A percentile compares a stretch with the other conserved stretches of the same genome.
Conservation (phyloP, 1,140 invertebrate species). For the Bombus soroeensis region DNA sequence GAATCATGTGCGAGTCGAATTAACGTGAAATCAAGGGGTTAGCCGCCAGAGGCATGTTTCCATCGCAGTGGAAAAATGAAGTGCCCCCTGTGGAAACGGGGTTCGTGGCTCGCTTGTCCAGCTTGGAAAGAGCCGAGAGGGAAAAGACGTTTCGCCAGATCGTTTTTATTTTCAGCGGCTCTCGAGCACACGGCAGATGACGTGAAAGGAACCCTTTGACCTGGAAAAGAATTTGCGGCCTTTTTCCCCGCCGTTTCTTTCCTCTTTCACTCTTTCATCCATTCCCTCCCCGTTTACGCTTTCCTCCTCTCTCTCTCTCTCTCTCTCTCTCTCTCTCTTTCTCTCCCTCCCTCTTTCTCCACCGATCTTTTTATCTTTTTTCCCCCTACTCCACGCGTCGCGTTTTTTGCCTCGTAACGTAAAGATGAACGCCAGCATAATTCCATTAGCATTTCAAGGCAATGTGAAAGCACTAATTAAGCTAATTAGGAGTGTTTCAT, state of each 20-base stretch:
- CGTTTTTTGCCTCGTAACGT: slow-evolving; percentile 31
- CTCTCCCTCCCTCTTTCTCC: not conserved
- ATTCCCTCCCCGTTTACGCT: too few species aligned
- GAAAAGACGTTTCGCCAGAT: slow-evolving; percentile 45
- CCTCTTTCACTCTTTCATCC: not conserved
- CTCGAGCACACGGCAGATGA: slow-evolving; percentile 60
- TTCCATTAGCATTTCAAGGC: slow-evolving; percentile 55
- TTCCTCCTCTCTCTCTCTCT: too few species aligned
- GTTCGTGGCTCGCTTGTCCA: slow-evolving; percentile 52
- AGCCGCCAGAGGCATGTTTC: slow-evolving; percentile 40
- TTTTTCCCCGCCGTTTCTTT: slow-evolving; percentile 20
- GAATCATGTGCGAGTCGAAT: slow-evolving; percentile 40
- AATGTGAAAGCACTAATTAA: slow-evolving; percentile 51
- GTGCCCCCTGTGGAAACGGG: slow-evolving; percentile 30
- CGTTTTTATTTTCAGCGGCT: slow-evolving; percentile 66
- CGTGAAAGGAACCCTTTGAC: slow-evolving; percentile 63
- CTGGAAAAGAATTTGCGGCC: slow-evolving; percentile 55
- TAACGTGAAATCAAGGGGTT: slow-evolving; percentile 48
- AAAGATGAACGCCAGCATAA: slow-evolving; percentile 43
- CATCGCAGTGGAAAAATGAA: slow-evolving; percentile 56
- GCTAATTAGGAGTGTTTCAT: slow-evolving; percentile 55
- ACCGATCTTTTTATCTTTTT: not conserved
- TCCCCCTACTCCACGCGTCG: not conserved
- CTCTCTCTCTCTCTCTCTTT: not conserved
- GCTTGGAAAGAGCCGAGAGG: slow-evolving; percentile 27